Percentiles rank a stretch among this genome's conserved stretches.
phyloP scores from a whole-genome alignment of 2,113 vertebrate genomes.

The Cardinalis cardinalis region DNA sequence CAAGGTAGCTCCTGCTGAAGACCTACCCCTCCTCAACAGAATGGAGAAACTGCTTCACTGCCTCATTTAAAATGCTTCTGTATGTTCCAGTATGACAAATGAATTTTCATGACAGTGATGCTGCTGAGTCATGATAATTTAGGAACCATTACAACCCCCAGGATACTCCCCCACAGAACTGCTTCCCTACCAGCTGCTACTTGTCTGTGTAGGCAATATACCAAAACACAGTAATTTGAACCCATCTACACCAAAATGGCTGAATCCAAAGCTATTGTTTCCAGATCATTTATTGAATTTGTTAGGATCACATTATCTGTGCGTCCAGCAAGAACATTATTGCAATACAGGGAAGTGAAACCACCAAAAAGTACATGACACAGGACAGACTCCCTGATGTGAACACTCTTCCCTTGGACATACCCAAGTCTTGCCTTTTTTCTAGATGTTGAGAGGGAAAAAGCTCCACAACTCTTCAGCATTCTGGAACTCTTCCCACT shows the following conservation, averaged over 20 bases:
- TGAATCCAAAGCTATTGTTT: background rate
- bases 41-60: background rate
- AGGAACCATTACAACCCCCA: background rate
- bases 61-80: background rate
- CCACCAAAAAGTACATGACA: accelerated
- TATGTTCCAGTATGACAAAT: background rate
- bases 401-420: background rate
- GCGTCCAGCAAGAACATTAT: background rate
- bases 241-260: background rate
- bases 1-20: background rate
- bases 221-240: background rate
- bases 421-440: background rate
- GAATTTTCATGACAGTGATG: background rate
- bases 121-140: constrained; percentile 18
- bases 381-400: background rate
- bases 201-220: background rate
- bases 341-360: background rate
- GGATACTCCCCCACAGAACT: background rate
- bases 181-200: background rate
- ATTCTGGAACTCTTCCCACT: background rate
- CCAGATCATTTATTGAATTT: background rate
- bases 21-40: background rate
- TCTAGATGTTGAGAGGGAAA: background rate
- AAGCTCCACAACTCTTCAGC: background rate
- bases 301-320: background rate